Evolutionary conservation across 2,113 vertebrate species (phyloP), one percentile per base, ranked within the genome.

Genomic region (Carassius gibelio): DNA sequence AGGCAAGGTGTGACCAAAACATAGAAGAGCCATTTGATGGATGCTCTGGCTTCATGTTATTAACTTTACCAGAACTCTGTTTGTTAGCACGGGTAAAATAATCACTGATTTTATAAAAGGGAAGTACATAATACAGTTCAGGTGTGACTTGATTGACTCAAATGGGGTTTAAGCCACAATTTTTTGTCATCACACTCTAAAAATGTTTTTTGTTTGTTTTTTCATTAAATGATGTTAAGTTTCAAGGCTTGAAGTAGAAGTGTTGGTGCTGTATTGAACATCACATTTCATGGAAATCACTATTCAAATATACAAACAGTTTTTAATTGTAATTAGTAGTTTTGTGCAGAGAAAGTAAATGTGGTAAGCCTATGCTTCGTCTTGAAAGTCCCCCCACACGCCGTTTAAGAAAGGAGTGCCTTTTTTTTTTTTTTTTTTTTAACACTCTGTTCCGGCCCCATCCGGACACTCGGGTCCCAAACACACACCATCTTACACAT

Each of bases 381-480:
- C 95, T 94, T 75, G 76, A 69, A 74, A 85, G 76, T 75, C 93
- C 88, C 90, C 90, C 91, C 92, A 92, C 93, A 48, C 30, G 62
- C 62, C 9, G 1, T 69, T 69, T 52, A 82, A 55, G 34, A 72
- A 83, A 38, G 68, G 68, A 72, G 66, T 83, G 50, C 68, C 34
- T 52, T 52, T 52, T 93, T 89, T 92, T 82, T 59, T 75, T 64
- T 89, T 92, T 82, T 57, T 74, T 64, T 93, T 89, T 92, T 83
- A 91, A 94, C 94, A 95, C 91, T 89, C 84, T 94, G 94, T 91
- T 94, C 95, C 94, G 93, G 94, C 94, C 92, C 92, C 92, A 93
- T 86, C 94, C 94, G 94, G 93, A 92, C 93, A 93, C 93, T 88
- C 93, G 94, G 95, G 94, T 95, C 95, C 95, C 94, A 94, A 94